Conservation (phyloP, 2,113 vertebrate genomes). For the Merops nubicus region DNA sequence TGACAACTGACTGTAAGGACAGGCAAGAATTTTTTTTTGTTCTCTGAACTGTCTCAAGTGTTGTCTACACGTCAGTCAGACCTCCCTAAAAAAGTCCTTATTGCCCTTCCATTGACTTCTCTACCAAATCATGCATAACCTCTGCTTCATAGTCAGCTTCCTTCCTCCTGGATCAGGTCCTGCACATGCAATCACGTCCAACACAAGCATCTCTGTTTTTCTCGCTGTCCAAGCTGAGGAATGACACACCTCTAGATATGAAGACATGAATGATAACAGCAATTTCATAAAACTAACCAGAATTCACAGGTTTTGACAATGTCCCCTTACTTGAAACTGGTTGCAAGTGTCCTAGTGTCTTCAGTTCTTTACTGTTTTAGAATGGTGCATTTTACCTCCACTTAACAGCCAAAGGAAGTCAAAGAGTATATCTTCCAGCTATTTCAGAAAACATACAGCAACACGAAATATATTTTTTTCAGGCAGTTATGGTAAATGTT, state of each 20-base stretch:
- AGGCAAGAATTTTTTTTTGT: background rate
- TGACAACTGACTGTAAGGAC: background rate
- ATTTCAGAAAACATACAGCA: background rate
- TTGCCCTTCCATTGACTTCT: background rate
- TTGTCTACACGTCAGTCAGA: background rate
- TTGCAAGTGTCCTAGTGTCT: background rate
- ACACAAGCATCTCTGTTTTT: background rate
- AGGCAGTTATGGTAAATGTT: background rate
- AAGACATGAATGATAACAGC: background rate
- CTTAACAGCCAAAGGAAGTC: background rate
- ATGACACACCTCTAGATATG: background rate
- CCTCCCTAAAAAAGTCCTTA: background rate
- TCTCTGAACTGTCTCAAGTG: background rate
- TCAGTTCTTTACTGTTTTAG: background rate
- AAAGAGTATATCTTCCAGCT: background rate
- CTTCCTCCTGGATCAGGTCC: background rate
- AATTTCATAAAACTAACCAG: background rate
- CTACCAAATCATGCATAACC: background rate
- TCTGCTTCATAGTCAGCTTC: background rate
- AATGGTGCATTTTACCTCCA: background rate
- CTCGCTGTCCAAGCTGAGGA: background rate
- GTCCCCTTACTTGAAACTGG: background rate
- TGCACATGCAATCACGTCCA: background rate
- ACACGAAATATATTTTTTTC: slow-evolving; percentile 10
- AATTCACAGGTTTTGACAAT: background rate